Evolutionary conservation across 1,140 invertebrate genomes (phyloP), one percentile per base, ranked within the genome.

Genomic region (Sipha flava): DNA sequence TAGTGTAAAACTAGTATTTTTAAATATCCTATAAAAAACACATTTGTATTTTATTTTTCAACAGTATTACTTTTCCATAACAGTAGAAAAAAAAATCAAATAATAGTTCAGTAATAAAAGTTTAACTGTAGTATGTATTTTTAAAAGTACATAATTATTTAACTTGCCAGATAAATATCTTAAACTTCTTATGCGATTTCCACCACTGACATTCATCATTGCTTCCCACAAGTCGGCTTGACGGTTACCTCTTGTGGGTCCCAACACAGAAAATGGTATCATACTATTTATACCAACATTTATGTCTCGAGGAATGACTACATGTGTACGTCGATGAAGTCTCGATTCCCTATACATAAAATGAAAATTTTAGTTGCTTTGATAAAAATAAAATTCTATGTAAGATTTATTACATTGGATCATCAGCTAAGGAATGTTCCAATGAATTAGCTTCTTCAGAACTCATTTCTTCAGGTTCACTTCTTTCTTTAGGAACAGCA

Each of bases 381-480:
- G n/a, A n/a, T n/a, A n/a, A 68, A 64, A 26, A 31, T 9, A 10
- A 12, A 70, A 70, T 45, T 47, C 34, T 43, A 29, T n/a, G 16
- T 66, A 34, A 43, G 18, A 31, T 43, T 66, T 3, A 26, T 79
- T 47, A 68, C 77, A 37, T 57, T 72, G 79, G 64, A 57, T 62
- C 34, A 23, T 68, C 45, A 54, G 18, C 62, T 29, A 70, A 43
- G 14, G 79, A 57, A 72, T 54, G 59, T 79, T 68, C 77, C 12
- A 64, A 68, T 21, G 34, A 9, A 10, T 31, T 64, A 26, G 34
- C 23, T 47, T 81, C 81, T 66, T 81, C 81, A 81, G 40, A 57
- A 37, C 31, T 54, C 1, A 18, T 47, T 21, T 75, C 70, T 59
- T 81, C 82, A 29, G 79, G 29, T 10, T 84, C 81, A 59, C 73